A percentile compares a stretch with the other conserved stretches of the same genome.
phyloP scores from a whole-genome alignment of 1,140 invertebrate genomes.

The Tyrophagus putrescentiae region DNA sequence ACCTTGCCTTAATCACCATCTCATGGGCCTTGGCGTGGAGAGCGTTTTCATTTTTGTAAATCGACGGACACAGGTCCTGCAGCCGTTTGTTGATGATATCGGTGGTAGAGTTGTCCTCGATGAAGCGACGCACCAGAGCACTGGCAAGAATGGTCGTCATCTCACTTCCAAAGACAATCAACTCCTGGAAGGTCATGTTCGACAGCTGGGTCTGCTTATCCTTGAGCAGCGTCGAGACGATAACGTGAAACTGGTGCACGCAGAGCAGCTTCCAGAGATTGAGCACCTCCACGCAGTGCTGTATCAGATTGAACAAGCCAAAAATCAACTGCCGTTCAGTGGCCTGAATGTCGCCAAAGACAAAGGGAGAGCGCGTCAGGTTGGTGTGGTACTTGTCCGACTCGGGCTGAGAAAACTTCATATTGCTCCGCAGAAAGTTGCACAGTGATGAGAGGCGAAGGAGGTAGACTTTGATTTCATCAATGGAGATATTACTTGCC shows the following conservation, averaged over 20 bases:
- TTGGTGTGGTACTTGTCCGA: conserved; percentile 5
- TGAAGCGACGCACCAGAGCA: conserved; percentile 48
- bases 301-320: conserved; percentile 57
- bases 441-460: conserved; percentile 45
- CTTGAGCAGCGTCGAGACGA: conserved; percentile 39
- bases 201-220: conserved; percentile 47
- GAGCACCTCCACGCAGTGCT: conserved; percentile 69
- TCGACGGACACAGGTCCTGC: conserved; percentile 75
- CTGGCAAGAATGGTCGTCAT: conserved; percentile 39
- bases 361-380: background rate
- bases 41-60: conserved; percentile 89
- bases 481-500: conserved; percentile 38
- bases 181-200: conserved; percentile 53
- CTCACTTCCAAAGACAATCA: conserved; percentile 67
- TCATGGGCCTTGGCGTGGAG: conserved; percentile 84
- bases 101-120: conserved; percentile 84
- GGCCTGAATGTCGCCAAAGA: conserved; percentile 25
- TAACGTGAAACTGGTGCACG: conserved; percentile 76
- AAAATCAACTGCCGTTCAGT: conserved; percentile 53
- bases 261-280: conserved; percentile 83
- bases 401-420: conserved; percentile 32
- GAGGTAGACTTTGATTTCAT: conserved; percentile 44
- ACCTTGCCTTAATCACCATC: conserved; percentile 60
- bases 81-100: conserved; percentile 73
- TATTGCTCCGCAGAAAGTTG: conserved; percentile 48